Conservation (phyloP, 2,888 invertebrate genomes). For the Allacma fusca region DNA sequence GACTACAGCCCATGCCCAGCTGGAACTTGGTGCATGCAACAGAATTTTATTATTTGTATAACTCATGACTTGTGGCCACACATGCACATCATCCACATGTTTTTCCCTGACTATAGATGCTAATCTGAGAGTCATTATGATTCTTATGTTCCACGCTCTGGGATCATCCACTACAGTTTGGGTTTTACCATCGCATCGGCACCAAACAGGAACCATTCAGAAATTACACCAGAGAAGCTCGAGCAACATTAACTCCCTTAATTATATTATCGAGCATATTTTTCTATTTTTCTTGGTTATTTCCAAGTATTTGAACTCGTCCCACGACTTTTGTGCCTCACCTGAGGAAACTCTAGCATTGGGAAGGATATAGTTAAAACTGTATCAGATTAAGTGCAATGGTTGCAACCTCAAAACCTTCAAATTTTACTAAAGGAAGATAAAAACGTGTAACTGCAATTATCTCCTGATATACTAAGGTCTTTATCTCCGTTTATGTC, state of each 20-base stretch:
- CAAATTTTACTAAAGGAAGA: background rate
- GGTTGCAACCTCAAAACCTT: background rate
- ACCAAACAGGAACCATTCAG: too few species aligned
- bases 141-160: slow-evolving; percentile 6
- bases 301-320: too few species aligned
- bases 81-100: slow-evolving; percentile 30
- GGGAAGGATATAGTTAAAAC: background rate
- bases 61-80: slow-evolving; percentile 7
- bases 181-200: too few species aligned
- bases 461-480: background rate
- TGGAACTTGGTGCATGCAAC: slow-evolving; percentile 26
- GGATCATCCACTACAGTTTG: background rate
- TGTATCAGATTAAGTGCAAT: background rate
- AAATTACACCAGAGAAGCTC: too few species aligned
- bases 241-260: too few species aligned
- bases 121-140: slow-evolving; percentile 37
- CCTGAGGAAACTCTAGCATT: too few species aligned
- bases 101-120: slow-evolving; percentile 39
- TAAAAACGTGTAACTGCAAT: slow-evolving; percentile 9
- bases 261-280: too few species aligned
- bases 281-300: too few species aligned
- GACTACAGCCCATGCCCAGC: slow-evolving; percentile 26
- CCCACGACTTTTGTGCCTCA: too few species aligned
- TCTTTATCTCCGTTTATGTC: background rate
- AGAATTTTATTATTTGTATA: slow-evolving; percentile 27